Evolutionary conservation across 2,797 vertebrate genomes (phyloP), one percentile per base, ranked within the genome.

Genomic region (Catostomus latipinnis): DNA sequence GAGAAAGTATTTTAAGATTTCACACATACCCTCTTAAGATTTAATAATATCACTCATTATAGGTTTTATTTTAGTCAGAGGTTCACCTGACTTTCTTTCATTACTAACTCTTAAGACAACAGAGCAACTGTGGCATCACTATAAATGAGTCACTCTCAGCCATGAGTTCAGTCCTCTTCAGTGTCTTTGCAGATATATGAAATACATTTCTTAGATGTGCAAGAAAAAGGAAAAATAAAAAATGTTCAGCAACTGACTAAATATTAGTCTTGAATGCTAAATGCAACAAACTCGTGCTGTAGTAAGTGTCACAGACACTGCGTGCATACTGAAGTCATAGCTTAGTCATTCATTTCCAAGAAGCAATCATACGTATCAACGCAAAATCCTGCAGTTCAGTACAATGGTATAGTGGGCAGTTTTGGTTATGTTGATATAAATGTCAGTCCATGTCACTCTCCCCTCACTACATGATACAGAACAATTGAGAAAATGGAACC

Each of bases 401-500:
- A n/a, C 46, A 48, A 18, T 5, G 6, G n/a, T 67, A 34, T 70
- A 69, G 49, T 53, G 49, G 22, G 50, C 22, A 58, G 61, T 16
- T 54, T n/a, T 34, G 58, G 11, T 61, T 11, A 65, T 76, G 56
- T 75, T 80, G 52, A 71, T 78, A 67, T 78, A 81, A 78, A 86
- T 82, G 67, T 34, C 77, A 69, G 46, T 45, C 56, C 54, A 66
- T 76, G 65, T 61, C 63, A 12, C 56, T 74, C 63, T 77, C 43
- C 18, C 57, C 9, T 52, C 50, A 69, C 68, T 76, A 52, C 65
- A 66, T 12, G 14, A 18, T 43, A 63, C 62, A 16, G 22, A 79
- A 63, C 46, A 71, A 71, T 14, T 57, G 57, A 74, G 67, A 68
- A 76, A 86, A 75, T 75, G 71, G 72, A 84, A 56, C 56, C 71